Evolutionary conservation across 2,113 vertebrate species (phyloP).

Genomic region (Pangasianodon hypophthalmus): DNA sequence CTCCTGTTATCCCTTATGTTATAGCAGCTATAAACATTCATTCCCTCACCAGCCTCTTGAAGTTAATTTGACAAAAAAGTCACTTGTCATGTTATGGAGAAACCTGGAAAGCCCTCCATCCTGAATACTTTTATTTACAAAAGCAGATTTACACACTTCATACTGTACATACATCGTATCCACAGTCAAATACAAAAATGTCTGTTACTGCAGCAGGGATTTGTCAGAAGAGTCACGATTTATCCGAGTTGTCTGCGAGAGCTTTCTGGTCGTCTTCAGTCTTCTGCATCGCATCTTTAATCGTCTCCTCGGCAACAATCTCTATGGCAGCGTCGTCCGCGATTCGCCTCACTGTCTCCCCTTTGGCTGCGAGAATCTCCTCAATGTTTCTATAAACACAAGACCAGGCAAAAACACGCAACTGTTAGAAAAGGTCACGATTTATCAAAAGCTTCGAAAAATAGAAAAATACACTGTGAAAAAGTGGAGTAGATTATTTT

Average conservation of each 20-base stretch:
- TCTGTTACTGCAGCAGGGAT: neutral
- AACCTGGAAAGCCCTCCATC: neutral
- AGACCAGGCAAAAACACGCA: neutral
- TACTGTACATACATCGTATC: neutral
- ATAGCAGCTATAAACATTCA: neutral
- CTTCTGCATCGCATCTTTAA: slow-evolving; percentile 40
- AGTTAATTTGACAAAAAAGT: neutral
- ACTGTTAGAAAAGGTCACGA: neutral
- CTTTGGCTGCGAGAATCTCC: slow-evolving; percentile 91
- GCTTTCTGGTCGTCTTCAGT: slow-evolving; percentile 46
- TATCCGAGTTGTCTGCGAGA: slow-evolving; percentile 36
- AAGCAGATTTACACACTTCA: neutral
- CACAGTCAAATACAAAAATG: neutral
- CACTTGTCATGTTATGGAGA: neutral
- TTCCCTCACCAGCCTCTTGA: neutral
- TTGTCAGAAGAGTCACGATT: slow-evolving; percentile 48
- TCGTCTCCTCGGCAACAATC: slow-evolving; percentile 70
- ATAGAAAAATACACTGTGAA: neutral
- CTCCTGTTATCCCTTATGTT: neutral
- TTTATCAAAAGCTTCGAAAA: neutral
- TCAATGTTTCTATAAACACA: slow-evolving; percentile 84
- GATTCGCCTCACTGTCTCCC: slow-evolving; percentile 81
- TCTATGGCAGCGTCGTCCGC: slow-evolving; percentile 78
- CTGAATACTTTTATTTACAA: neutral
- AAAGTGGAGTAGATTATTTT: neutral